These are phyloP conservation scores for Nasonia vitripennis DNA, from an alignment of 1,140 invertebrate genomes.

Conservation along the genomic window DNA sequence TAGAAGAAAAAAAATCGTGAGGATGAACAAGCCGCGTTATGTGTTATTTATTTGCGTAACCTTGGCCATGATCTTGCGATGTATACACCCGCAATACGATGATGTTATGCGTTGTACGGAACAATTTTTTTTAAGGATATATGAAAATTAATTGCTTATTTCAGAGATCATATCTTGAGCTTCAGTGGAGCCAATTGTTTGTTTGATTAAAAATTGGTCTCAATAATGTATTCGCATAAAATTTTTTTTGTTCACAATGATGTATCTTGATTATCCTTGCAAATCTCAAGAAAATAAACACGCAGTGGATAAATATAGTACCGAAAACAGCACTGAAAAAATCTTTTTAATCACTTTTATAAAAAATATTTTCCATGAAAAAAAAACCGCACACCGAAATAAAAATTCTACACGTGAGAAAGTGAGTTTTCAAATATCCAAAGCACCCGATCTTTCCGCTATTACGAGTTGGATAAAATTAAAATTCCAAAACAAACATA, in stretches of 20 bases:
- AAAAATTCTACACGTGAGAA: too few species aligned
- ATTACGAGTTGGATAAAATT: too few species aligned
- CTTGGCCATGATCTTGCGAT: conserved; percentile 35
- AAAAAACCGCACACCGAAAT: too few species aligned
- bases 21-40: neutral
- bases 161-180: neutral
- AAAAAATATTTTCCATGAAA: neutral
- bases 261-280: too few species aligned
- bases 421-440: too few species aligned
- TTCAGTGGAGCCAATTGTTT: neutral
- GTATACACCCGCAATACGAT: neutral
- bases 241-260: too few species aligned
- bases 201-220: neutral
- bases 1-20: neutral
- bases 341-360: neutral
- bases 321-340: too few species aligned
- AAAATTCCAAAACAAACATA: too few species aligned
- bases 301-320: too few species aligned
- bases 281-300: too few species aligned
- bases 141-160: neutral
- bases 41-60: neutral
- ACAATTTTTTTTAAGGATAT: neutral
- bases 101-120: neutral
- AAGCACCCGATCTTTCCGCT: too few species aligned
- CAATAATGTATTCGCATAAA: too few species aligned